Base-by-base conservation (phyloP, 1,140 invertebrate genomes). In the Philotrypesis tridentata region DNA sequence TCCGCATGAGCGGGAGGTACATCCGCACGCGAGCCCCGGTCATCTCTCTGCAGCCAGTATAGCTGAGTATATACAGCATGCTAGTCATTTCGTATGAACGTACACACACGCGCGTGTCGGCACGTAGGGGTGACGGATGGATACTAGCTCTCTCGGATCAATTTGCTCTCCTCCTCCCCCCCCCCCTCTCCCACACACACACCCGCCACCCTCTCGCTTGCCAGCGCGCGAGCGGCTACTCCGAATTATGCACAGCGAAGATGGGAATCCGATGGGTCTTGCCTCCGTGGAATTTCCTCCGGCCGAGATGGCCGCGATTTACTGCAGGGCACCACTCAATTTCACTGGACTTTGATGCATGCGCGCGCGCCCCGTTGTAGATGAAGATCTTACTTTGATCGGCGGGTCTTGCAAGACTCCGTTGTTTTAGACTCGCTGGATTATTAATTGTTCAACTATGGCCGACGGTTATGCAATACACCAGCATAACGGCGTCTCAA, bases 191-290 rank as follows among this genome's bases (percentile, higher is more conserved):
- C 23, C 12, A 2, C 29, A 5, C 71, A 29, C 40, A 23, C 12
- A 2, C 29, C 17, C 61, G 7, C 17, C 71, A 29, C 40, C 23
- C 12, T 11, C 29, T 48, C 61, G 7, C 23, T 65, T 17, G 5
- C 23, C 25, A 7, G 12, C 48, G 14, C 21, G 48, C 21, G 21
- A 55, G 48, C 17, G 48, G 48, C 48, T 55, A n/a, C 21, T 67
- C 8, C 72, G 43, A 74, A 74, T 74, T 74, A 74, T 74, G 72
- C 43, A 74, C 43, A 25, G 43, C 72, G 72, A 63, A 75, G 73
- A 63, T 75, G 73, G 60, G 29, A 75, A 75, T 75, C 40, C 73
- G 33, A 75, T 75, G 73, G 55, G n/a, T 43, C 11, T 60, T 4
- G 37, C 67, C 37, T 23, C 72, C 48, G 40, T 21, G 72, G 72